Evolutionary conservation across 2,113 vertebrate genomes (phyloP).

Genomic region (Aegypius monachus): DNA sequence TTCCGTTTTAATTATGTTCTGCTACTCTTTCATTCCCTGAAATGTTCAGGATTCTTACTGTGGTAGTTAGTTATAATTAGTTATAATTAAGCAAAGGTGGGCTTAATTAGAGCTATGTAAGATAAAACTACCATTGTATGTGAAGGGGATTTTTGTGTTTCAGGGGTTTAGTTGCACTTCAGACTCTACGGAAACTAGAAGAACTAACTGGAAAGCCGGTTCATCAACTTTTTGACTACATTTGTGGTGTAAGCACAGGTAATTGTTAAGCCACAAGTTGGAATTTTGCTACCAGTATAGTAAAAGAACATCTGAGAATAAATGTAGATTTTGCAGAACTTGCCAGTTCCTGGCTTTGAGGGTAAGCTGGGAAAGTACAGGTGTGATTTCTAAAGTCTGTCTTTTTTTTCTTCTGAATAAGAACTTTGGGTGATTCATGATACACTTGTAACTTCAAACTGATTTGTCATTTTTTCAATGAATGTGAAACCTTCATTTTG

Average conservation of each 20-base stretch:
- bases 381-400: neutral
- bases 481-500: neutral
- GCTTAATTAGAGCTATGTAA: neutral
- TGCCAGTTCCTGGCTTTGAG: neutral
- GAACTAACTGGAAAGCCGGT: slow-evolving; percentile 89
- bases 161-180: slow-evolving; percentile 93
- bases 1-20: neutral
- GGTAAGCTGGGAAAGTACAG: neutral
- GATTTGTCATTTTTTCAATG: neutral
- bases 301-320: neutral
- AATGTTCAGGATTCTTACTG: neutral
- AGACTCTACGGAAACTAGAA: slow-evolving; percentile 89
- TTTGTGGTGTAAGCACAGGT: slow-evolving; percentile 99
- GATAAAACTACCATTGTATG: neutral
- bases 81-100: neutral
- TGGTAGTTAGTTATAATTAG: neutral
- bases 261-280: neutral
- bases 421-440: neutral
- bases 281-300: neutral
- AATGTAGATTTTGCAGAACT: neutral
- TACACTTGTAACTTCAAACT: neutral
- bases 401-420: neutral
- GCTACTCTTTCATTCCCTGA: neutral
- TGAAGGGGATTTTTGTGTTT: slow-evolving; percentile 18
- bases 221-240: slow-evolving; percentile 95